A percentile compares a stretch with the other conserved stretches of the same genome.
Evolutionary conservation across 2,113 vertebrate genomes (phyloP).

Genomic region (Sisor rabdophorus): DNA sequence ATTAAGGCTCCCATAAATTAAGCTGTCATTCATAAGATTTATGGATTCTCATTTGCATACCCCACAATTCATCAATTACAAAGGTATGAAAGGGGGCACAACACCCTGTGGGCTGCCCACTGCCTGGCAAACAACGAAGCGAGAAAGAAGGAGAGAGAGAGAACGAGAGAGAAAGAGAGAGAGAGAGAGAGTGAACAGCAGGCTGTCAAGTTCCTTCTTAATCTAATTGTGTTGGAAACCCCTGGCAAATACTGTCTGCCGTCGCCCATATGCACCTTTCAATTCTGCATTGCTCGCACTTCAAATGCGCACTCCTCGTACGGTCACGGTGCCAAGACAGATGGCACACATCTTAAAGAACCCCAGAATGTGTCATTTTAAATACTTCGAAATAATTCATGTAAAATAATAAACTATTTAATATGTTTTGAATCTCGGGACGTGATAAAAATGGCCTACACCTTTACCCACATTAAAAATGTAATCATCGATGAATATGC

Average conservation of each 20-base stretch:
- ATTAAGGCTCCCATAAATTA: slow-evolving; percentile 99
- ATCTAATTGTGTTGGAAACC: slow-evolving; percentile 84
- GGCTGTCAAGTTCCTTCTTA: slow-evolving; percentile 85
- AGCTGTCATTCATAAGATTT: slow-evolving; percentile 99
- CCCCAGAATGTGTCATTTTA: slow-evolving; percentile 12
- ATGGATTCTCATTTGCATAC: slow-evolving; percentile 99
- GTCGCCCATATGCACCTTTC: slow-evolving; percentile 77
- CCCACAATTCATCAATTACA: slow-evolving; percentile 99
- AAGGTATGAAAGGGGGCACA: slow-evolving; percentile 90
- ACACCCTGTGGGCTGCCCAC: slow-evolving; percentile 88
- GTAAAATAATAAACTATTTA: slow-evolving; percentile 8
- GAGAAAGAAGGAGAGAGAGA: slow-evolving; percentile 31
- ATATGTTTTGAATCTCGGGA: slow-evolving; percentile 4
- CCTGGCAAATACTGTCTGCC: slow-evolving; percentile 75
- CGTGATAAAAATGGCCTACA: neutral
- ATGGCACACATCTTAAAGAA: slow-evolving; percentile 27
- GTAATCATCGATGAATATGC: neutral
- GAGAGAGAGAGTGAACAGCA: slow-evolving; percentile 56
- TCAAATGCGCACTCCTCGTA: slow-evolving; percentile 3
- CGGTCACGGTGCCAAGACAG: slow-evolving; percentile 20
- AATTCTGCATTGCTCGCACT: slow-evolving; percentile 59
- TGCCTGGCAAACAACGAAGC: slow-evolving; percentile 78
- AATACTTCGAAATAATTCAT: slow-evolving; percentile 11
- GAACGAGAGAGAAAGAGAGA: slow-evolving; percentile 16
- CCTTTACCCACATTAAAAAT: slow-evolving; percentile 12